These are phyloP conservation scores for Picus viridis DNA, from an alignment of 2,797 vertebrate genomes.

Conservation along the genomic window DNA sequence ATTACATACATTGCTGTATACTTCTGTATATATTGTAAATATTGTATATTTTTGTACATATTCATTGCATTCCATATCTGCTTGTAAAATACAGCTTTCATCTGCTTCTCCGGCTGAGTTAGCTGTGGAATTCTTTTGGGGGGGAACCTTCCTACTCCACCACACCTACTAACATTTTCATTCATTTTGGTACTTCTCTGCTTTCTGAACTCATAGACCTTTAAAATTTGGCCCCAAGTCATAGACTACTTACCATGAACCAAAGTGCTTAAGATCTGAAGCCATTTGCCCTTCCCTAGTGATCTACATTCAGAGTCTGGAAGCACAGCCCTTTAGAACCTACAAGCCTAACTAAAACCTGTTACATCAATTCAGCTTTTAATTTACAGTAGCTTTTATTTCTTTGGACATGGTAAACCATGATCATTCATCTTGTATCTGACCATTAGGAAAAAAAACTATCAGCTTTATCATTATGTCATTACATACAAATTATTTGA, in stretches of 20 bases:
- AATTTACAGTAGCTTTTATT: conserved; percentile 2
- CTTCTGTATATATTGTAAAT: too few species aligned
- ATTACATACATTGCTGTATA: too few species aligned
- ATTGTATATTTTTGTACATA: too few species aligned
- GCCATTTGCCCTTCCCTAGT: neutral
- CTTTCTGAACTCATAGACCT: neutral
- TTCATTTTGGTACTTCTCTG: neutral
- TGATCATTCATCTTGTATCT: neutral
- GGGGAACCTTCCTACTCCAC: too few species aligned
- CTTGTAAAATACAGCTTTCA: too few species aligned
- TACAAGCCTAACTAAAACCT: neutral
- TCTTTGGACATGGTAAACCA: neutral
- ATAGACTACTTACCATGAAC: neutral
- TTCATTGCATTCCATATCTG: too few species aligned
- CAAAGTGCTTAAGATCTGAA: neutral
- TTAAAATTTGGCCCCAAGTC: neutral
- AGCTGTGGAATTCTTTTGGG: too few species aligned
- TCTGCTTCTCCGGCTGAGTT: too few species aligned
- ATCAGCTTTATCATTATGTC: neutral
- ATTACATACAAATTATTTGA: conserved; percentile 46
- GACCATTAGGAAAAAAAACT: conserved; percentile 6
- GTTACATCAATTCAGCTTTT: neutral
- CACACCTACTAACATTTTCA: neutral
- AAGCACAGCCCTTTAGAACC: neutral
- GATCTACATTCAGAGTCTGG: neutral